These are phyloP conservation scores for Leuctra nigra DNA, from an alignment of 2,888 invertebrate species.

Conservation along the genomic window DNA sequence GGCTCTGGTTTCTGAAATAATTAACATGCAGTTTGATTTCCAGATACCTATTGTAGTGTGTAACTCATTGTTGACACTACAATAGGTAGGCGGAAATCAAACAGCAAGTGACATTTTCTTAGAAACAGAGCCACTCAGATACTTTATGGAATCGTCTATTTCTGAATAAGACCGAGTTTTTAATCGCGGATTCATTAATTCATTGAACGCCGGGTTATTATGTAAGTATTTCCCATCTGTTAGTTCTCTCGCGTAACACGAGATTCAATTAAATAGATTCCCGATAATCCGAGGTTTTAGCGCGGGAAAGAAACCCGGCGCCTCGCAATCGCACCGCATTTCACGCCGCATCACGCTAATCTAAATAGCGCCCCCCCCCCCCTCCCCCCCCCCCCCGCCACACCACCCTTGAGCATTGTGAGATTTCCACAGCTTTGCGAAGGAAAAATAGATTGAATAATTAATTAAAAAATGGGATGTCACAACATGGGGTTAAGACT, in stretches of 20 bases:
- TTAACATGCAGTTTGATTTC: too few species aligned
- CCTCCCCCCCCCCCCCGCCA: too few species aligned
- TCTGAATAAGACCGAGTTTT: too few species aligned
- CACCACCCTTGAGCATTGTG: conserved; percentile 7
- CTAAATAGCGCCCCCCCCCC: too few species aligned
- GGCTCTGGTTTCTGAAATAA: too few species aligned
- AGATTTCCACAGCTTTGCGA: conserved; percentile 7
- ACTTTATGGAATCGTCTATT: neutral
- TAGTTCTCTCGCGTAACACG: neutral
- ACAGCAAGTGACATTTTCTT: neutral
- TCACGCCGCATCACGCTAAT: neutral
- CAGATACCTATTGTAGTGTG: too few species aligned
- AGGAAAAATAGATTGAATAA: conserved; percentile 18
- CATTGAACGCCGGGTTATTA: too few species aligned
- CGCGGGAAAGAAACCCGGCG: conserved; percentile 10
- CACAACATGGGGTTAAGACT: conserved; percentile 5
- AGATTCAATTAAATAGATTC: neutral
- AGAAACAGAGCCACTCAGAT: neutral
- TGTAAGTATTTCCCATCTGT: too few species aligned
- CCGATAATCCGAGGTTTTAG: conserved; percentile 7
- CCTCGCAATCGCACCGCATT: conserved; percentile 6
- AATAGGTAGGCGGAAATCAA: neutral
- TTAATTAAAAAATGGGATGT: conserved; percentile 8
- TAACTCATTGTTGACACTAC: too few species aligned
- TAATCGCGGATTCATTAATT: too few species aligned